Percentiles rank a stretch among this genome's conserved stretches.
Evolutionary conservation across 2,113 vertebrate species (phyloP).

Genomic region (Microtus montanus): DNA sequence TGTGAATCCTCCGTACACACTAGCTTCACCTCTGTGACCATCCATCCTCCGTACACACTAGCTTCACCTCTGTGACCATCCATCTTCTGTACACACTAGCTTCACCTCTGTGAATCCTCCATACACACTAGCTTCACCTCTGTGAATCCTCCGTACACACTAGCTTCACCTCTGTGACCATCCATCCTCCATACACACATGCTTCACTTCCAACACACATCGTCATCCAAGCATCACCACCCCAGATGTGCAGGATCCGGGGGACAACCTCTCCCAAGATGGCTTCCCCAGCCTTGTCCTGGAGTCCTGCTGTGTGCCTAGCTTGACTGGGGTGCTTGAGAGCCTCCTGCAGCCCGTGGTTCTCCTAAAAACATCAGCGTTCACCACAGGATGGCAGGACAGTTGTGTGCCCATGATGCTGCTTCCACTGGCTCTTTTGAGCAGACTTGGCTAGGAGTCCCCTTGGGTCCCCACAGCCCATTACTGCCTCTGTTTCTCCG

Average conservation of each 20-base stretch:
- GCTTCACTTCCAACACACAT: rapidly evolving
- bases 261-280: not conserved
- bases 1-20: no score
- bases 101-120: no score
- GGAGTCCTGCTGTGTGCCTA: not conserved
- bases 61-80: no score
- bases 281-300: not conserved
- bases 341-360: rapidly evolving
- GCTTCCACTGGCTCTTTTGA: rapidly evolving
- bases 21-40: rapidly evolving
- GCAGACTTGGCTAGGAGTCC: rapidly evolving
- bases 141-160: no score
- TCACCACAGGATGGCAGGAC: not conserved
- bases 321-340: not conserved
- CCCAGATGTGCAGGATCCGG: rapidly evolving
- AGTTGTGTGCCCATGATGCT: rapidly evolving
- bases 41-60: not conserved
- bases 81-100: no score
- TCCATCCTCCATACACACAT: no score
- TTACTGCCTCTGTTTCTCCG: rapidly evolving
- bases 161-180: rapidly evolving
- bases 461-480: rapidly evolving
- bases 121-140: no score
- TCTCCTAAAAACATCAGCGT: rapidly evolving
- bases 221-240: rapidly evolving